Evolutionary conservation across 2,797 vertebrate species (phyloP), one percentile per base, ranked within the genome.

Genomic region (Poecilia wingei): DNA sequence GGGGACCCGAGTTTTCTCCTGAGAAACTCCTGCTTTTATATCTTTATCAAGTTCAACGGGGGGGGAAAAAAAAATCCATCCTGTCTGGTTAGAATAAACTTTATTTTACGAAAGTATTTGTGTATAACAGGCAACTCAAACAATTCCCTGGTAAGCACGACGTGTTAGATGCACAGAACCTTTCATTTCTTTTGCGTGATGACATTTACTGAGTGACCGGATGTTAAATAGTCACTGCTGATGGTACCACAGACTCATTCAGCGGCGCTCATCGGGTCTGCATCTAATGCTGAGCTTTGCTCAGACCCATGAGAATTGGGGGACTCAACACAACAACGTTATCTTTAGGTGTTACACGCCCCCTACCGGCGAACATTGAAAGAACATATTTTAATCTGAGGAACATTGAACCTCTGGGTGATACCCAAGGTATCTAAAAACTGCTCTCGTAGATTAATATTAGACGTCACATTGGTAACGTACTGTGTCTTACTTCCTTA

Each of bases 311-410:
- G 78, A 79, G 87, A 47, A 55, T 49, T 84, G 64, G 25, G 82
- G 82, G 72, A 16, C 74, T 53, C 79, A 85, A 77, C 81, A 70
- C 69, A 25, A 4, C 39, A 31, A 20, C n/a, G 68, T 85, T 82
- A 94, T 95, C 88, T 90, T 78, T 93, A 76, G 93, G 93, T 87
- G 66, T 79, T 89, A 95, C 76, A 82, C 92, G 92, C 95, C 95
- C 93, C 94, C 95, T 93, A 93, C 87, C 79, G 92, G 79, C 69
- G 2, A 8, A 75, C 10, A 77, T 1, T 0, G 33, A 53, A 77
- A 2, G 36, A 0, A 36, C 14, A 3, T 36, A 14, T 74, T 73
- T 79, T 79, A 70, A 64, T 66, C 76, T 77, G 74, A 92, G 82
- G 84, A 75, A 83, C 76, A 77, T 69, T 83, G 28, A 81, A 53